Evolutionary conservation across 2,113 vertebrate genomes (phyloP), one percentile per base, ranked within the genome.

Genomic region (Stigmatopora nigra): DNA sequence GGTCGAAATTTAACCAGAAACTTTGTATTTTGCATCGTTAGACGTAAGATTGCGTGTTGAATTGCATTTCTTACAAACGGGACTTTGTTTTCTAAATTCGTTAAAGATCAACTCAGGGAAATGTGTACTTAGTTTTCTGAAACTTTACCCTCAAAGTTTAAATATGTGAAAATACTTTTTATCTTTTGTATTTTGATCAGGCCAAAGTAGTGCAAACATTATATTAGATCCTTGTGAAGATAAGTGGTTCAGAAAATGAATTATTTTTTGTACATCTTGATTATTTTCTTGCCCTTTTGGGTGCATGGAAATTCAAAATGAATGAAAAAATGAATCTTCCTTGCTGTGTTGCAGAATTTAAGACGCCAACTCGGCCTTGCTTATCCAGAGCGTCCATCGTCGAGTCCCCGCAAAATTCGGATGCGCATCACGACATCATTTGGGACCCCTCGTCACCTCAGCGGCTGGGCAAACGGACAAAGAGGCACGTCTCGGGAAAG

Each of bases 351-450:
- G n/a, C 69, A 88, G 90, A 82, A 2, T 85, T 87, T 1, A 89
- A 87, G 77, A 89, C 82, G 0, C 90, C 89, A 0, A 90, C 84
- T 63, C 75, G 89, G 59, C 58, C 77, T 44, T 49, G 56, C 11
- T 77, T 61, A 15, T 67, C 73, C 55, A 80, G 75, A 70, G 58
- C 36, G 11, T 76, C 70, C 57, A 67, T 58, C 0, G 72, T 11
- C 0, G 87, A 90, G 44, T 91, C 90, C n/a, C 88, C 89, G 0
- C 82, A 81, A 3, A 89, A 92, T 35, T 76, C 73, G 0, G 90
- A 91, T 20, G 20, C 71, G 4, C 88, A 89, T 65, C 88, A 89
- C 44, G 91, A 91, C 70, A 91, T 92, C 71, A 67, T 92, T 48
- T 92, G 91, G 91, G 91, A 92, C 57, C 79, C 85, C 55, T 80